These are phyloP conservation scores for Cliona cf. orientalis DNA, from an alignment of 37 sponge, comb jelly and placozoan species.

Conservation along the genomic window DNA sequence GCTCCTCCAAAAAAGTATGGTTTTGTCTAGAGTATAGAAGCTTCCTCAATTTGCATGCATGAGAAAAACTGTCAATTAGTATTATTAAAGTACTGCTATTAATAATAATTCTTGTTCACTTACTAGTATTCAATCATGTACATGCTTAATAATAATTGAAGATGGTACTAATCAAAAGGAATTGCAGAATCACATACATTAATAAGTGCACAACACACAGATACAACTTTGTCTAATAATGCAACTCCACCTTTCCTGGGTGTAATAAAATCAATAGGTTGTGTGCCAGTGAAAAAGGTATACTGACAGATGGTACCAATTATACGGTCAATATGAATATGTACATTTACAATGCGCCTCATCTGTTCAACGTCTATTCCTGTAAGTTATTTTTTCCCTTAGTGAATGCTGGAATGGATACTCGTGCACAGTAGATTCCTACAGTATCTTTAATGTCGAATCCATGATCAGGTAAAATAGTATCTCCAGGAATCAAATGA, in stretches of 20 bases:
- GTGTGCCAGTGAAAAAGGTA: slow-evolving; percentile 43
- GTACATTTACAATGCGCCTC: slow-evolving; percentile 65
- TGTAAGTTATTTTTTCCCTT: slow-evolving; percentile 69
- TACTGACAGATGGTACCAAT: slow-evolving; percentile 66
- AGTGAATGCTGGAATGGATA: slow-evolving; percentile 73
- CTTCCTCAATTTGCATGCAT: neutral
- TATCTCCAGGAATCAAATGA: slow-evolving; percentile 70
- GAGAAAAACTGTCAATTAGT: too few species aligned
- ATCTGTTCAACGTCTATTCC: slow-evolving; percentile 66
- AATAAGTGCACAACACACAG: slow-evolving; percentile 51
- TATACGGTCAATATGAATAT: slow-evolving; percentile 74
- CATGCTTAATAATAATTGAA: neutral
- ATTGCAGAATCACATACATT: slow-evolving; percentile 71
- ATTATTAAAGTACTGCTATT: too few species aligned
- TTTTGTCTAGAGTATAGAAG: slow-evolving; percentile 51
- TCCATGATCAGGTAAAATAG: slow-evolving; percentile 68
- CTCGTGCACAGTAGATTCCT: slow-evolving; percentile 40
- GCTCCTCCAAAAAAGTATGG: slow-evolving; percentile 20
- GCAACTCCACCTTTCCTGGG: neutral
- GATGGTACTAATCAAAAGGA: slow-evolving; percentile 37
- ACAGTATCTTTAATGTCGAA: slow-evolving; percentile 78
- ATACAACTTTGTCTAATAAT: slow-evolving; percentile 45
- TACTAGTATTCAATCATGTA: too few species aligned
- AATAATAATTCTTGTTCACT: too few species aligned
- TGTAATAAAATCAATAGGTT: slow-evolving; percentile 52